Evolutionary conservation across 2,113 vertebrate species (phyloP), one percentile per base, ranked within the genome.

Genomic region (Triplophysa rosa): DNA sequence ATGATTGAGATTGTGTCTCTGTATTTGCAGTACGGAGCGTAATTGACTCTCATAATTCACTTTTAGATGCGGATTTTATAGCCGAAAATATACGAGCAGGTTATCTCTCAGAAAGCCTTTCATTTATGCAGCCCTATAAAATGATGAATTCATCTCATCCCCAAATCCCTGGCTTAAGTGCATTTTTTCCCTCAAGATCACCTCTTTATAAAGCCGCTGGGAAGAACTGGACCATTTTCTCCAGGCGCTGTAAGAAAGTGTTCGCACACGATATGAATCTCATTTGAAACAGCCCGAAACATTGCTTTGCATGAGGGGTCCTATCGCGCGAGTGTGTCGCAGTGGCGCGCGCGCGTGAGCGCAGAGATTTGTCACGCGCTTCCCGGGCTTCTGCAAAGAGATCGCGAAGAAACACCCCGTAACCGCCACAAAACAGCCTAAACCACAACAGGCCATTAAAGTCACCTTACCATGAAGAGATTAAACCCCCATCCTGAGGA

Each of bases 231-330:
- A 56, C 52, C 64, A 40, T 71, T 76, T 76, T 77, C 61, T 79
- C 58, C 80, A 26, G 21, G 33, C 58, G 26, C 62, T 54, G 67
- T 70, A 66, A 84, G 67, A 81, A 67, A 84, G 86, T 83, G 83
- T 86, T 90, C 85, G 85, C 83, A 87, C 80, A 74, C 63, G 86
- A 91, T 89, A 87, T 80, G 89, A 92, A 91, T 92, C 90, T 91
- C 83, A 89, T 90, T 90, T 90, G 49, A 89, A 89, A 86, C 87
- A 84, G 80, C 61, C 85, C 68, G 85, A 80, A 80, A 80, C 84
- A 78, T 85, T 87, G 91, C 88, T 92, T 91, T 91, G 91, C 90
- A 90, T 91, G 89, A 91, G 85, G 88, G 90, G 88, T 86, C 86
- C 84, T 88, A 87, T 86, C 78, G 76, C 86, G 83, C 81, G 83